Evolutionary conservation across 2,888 invertebrate genomes (phyloP).

Genomic region (Spatulosminthurus flaviceps): DNA sequence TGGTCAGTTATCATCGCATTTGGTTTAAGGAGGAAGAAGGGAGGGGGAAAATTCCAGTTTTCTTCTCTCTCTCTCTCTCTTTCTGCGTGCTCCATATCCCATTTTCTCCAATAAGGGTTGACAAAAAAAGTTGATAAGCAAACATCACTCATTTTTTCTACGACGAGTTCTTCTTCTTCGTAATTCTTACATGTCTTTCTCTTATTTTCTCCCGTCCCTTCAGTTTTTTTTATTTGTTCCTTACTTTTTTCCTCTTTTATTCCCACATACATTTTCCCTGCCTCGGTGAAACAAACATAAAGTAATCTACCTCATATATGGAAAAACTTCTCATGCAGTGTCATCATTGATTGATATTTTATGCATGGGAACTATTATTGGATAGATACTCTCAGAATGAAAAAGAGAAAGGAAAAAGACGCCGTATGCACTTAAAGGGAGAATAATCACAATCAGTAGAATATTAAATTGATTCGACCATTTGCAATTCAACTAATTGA

Average conservation of each 20-base stretch:
- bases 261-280: no score
- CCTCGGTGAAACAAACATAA: no score
- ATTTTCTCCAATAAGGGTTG: not conserved
- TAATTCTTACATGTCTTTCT: conserved; percentile 4
- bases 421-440: not conserved
- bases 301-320: no score
- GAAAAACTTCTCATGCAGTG: not conserved
- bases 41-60: not conserved
- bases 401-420: no score
- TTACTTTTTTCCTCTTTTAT: no score
- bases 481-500: conserved; percentile 11
- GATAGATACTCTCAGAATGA: not conserved
- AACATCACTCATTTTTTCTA: conserved; percentile 26
- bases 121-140: conserved; percentile 26
- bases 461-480: conserved; percentile 10
- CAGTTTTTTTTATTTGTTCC: no score
- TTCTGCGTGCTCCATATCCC: not conserved
- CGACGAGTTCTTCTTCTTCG: not conserved
- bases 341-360: not conserved
- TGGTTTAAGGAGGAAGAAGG: not conserved
- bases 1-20: conserved; percentile 7
- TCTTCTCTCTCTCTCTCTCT: not conserved
- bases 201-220: not conserved
- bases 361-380: not conserved
- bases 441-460: not conserved